Base-by-base conservation (phyloP, 2,113 vertebrate species). In the Penelope pileata region DNA sequence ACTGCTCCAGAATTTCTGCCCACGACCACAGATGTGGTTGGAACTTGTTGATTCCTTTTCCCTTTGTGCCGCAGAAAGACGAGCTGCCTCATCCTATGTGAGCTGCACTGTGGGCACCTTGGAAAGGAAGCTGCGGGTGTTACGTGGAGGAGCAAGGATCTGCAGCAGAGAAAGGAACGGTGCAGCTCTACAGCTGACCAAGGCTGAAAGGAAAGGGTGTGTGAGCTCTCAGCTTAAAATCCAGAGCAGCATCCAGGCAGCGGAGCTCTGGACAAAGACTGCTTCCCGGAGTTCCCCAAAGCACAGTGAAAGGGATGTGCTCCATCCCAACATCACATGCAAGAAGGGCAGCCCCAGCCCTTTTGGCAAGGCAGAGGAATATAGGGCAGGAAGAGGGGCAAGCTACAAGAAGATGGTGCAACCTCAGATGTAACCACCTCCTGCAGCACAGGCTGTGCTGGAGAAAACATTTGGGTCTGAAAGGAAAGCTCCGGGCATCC, bases 171-270 rank as follows among this genome's bases (percentile, higher is more conserved):
- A 13, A 11, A 14, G 67, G 68, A 64, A 68, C 58, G 53, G 59
- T 53, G 62, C 3, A 10, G 19, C 27, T 54, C 3, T 21, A 16
- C 3, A 26, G 30, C 47, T 34, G 34, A 56, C 16, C 1, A 0
- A 83, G 30, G 51, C 36, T 47, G 29, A 42, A 47, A 68, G 59
- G 66, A 48, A 73, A 3, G 34, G 47, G 22, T 5, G 9, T 53
- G 59, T 26, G 12, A 58, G 66, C 16, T 12, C 59, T 38, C 3
- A 1, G 32, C 38, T 73, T 67, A 40, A 53, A 67, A 40, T 68
- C 30, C 34, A 68, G 43, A 21, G 62, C 36, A 53, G 68, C 62
- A 10, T 73, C 48, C n/a, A 78, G 38, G 40, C 21, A 7, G 34
- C 2, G 3, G 47, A 43, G 27, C 23, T 17, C 27, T 73, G 16